Base-by-base conservation (phyloP, 1,140 invertebrate species). In the Rhopalosiphum maidis region DNA sequence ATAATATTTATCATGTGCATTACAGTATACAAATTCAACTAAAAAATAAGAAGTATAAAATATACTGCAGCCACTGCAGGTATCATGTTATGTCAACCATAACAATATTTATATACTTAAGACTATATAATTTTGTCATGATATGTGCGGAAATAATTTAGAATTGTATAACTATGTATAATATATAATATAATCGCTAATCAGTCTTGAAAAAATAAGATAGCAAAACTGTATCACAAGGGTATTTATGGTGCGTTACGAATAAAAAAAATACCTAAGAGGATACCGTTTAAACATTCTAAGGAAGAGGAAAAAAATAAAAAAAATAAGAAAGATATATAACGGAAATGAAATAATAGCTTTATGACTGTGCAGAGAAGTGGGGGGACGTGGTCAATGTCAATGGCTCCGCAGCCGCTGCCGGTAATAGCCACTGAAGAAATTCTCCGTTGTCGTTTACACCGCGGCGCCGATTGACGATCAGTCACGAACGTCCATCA, bases 401-500 rank as follows among this genome's bases (percentile, higher is more conserved):
- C 91, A 93, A 86, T 93, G 91, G 91, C 91, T 86, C 48, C 54
- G 15, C 68, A 7, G 22, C 60, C 54, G 48, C 43, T 8, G 9
- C 41, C 90, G 43, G 48, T 87, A 48, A 85, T 85, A 85, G 43
- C 90, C 60, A 43, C 37, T 77, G 11, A 91, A 51, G 46, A 92
- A 90, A 90, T 90, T 90, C 89, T 68, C 89, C 37, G 54, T 21
- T 68, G 25, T 68, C 89, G 37, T 68, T 41, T n/a, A 30, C 41
- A n/a, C 21, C 85, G 83, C 89, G 55, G 51, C 46, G 77, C 11
- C 90, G 55, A 91, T 68, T 82, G 54, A 30, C 77, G 90, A 83
- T 92, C 90, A 92, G 90, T 92, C 90, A 92, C 68, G 68, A 92
- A 92, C 35, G 90, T 92, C 90, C 48, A 82, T 91, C 48, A 91